Percentiles rank a stretch among this genome's conserved stretches.
These are phyloP conservation scores for Panthera leo DNA, from an alignment of 2,113 vertebrate species.

Conservation along the genomic window DNA sequence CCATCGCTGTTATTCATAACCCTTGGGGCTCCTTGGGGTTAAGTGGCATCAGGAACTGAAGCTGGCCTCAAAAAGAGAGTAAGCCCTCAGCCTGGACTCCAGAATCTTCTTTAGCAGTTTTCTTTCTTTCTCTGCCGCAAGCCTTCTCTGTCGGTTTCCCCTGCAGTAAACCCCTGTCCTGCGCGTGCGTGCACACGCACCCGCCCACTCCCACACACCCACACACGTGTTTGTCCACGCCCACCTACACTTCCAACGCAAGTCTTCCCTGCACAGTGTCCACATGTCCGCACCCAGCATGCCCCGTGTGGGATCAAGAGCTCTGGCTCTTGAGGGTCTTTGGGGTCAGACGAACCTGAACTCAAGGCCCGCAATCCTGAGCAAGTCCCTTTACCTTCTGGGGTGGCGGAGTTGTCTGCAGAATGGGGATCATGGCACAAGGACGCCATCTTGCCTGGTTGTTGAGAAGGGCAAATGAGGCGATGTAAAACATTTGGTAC, in stretches of 20 bases:
- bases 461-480: background rate
- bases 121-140: background rate
- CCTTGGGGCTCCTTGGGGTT: background rate
- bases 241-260: background rate
- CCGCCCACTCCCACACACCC: background rate
- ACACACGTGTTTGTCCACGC: rapidly evolving
- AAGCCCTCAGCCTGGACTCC: background rate
- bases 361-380: background rate
- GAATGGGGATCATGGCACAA: background rate
- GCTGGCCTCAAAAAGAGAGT: background rate
- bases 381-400: background rate
- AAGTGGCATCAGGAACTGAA: background rate
- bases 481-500: background rate
- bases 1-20: background rate
- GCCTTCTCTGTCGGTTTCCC: background rate
- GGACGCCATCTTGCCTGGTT: rapidly evolving
- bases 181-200: rapidly evolving
- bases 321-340: background rate
- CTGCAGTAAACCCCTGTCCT: rapidly evolving
- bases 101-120: background rate
- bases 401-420: background rate
- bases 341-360: background rate
- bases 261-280: rapidly evolving
- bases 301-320: background rate
- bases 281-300: too few species aligned